These are phyloP conservation scores for Pseudomyrmex cubaensis DNA, from an alignment of 1,140 invertebrate species.

Conservation along the genomic window DNA sequence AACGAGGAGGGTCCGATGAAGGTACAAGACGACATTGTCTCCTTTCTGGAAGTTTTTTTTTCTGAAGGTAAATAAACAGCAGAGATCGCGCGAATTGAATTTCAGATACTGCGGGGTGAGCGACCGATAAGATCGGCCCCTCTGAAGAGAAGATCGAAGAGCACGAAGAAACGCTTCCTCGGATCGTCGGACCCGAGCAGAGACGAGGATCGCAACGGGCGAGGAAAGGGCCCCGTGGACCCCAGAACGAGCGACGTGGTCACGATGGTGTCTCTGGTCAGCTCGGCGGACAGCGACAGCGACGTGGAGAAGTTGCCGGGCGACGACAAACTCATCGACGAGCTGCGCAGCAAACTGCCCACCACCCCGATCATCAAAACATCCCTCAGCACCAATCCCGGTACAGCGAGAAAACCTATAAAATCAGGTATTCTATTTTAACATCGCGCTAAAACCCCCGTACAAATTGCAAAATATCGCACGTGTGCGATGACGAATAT, in stretches of 20 bases:
- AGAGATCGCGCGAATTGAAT: background rate
- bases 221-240: constrained; percentile 60
- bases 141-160: constrained; percentile 78
- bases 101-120: constrained; percentile 37
- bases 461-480: background rate
- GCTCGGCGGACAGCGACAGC: constrained; percentile 85
- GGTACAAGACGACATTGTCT: constrained; percentile 21
- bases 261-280: constrained; percentile 87
- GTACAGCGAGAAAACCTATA: constrained; percentile 80
- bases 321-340: constrained; percentile 81
- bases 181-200: constrained; percentile 46
- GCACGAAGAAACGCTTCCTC: constrained; percentile 73
- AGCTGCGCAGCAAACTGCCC: constrained; percentile 81
- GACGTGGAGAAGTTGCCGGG: constrained; percentile 81
- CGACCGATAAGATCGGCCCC: constrained; percentile 80
- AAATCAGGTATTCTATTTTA: constrained; percentile 82
- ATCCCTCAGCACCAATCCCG: constrained; percentile 70
- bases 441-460: background rate
- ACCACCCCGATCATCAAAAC: constrained; percentile 82
- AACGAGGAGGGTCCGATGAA: constrained; percentile 19
- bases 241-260: constrained; percentile 81
- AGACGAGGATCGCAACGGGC: constrained; percentile 61
- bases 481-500: background rate
- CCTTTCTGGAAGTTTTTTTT: background rate
- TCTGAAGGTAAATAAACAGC: background rate